A percentile compares a stretch with the other conserved stretches of the same genome.
phyloP scores from a whole-genome alignment of 1,140 invertebrate species.

The Chrysoperla carnea region DNA sequence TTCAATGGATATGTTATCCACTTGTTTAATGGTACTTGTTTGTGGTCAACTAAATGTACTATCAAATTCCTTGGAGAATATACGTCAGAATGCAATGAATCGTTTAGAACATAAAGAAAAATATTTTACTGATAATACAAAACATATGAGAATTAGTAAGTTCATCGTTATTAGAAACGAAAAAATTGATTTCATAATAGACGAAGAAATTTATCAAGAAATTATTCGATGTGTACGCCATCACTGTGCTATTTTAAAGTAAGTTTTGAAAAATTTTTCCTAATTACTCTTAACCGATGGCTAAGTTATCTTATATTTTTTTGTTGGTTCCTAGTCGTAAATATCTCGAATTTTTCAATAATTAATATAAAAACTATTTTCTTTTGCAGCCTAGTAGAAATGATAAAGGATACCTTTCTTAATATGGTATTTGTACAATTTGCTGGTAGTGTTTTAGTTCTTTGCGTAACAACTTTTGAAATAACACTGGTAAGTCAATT shows the following conservation, averaged over 20 bases:
- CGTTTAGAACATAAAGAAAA: neutral
- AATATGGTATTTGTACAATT: conserved; percentile 12
- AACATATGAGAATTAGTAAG: neutral
- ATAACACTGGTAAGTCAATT: conserved; percentile 14
- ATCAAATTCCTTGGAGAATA: conserved; percentile 12
- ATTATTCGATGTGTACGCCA: conserved; percentile 10
- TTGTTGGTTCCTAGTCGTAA: neutral
- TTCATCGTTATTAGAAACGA: neutral
- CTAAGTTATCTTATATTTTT: no score
- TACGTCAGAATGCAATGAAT: conserved; percentile 2
- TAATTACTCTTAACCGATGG: no score
- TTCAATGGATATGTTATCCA: conserved; percentile 13
- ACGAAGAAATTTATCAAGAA: conserved; percentile 7
- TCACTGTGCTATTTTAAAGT: conserved; percentile 10
- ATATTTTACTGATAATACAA: conserved; percentile 2
- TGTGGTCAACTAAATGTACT: conserved; percentile 14
- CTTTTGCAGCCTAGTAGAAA: conserved; percentile 9
- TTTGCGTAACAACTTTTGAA: conserved; percentile 15
- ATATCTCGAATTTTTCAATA: no score
- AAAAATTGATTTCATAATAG: conserved; percentile 1
- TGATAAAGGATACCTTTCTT: conserved; percentile 15
- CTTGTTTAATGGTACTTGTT: conserved; percentile 11
- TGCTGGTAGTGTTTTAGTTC: conserved; percentile 12
- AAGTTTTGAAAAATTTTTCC: conserved; percentile 1
- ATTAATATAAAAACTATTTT: no score